Conservation (phyloP, 2,888 invertebrate genomes). For the Catocala fraxini region DNA sequence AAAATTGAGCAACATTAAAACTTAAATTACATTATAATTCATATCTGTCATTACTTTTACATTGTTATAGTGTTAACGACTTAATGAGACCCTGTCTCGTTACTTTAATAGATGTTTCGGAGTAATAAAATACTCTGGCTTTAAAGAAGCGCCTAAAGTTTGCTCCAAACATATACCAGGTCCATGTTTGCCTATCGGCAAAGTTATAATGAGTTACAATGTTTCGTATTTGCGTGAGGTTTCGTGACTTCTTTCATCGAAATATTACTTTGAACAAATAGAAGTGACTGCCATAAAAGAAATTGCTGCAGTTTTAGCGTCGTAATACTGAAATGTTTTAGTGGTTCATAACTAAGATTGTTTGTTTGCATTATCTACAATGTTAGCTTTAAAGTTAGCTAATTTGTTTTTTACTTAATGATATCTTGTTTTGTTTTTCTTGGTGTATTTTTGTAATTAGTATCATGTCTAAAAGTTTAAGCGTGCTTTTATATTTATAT, state of each 20-base stretch:
- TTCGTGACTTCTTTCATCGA: conserved; percentile 56
- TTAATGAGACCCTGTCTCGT: conserved; percentile 43
- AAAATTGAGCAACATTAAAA: conserved; percentile 12
- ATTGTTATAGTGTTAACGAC: conserved; percentile 43
- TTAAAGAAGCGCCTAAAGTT: conserved; percentile 49
- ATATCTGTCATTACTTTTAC: conserved; percentile 25
- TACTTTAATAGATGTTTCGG: conserved; percentile 48
- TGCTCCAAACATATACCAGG: conserved; percentile 45
- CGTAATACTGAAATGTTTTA: conserved; percentile 27
- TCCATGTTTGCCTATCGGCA: conserved; percentile 53
- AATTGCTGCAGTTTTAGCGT: conserved; percentile 45
- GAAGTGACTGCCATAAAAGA: conserved; percentile 33
- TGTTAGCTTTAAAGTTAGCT: conserved; percentile 5
- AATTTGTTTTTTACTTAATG: conserved; percentile 4
- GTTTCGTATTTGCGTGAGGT: conserved; percentile 58
- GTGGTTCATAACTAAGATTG: conserved; percentile 13
- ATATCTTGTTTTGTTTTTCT: background rate
- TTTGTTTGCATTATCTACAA: conserved; percentile 12
- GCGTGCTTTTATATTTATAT: too few relatives aligned
- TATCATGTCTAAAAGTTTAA: background rate
- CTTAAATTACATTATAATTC: conserved; percentile 10
- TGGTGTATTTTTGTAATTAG: background rate
- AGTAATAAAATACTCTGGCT: conserved; percentile 53
- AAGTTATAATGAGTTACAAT: conserved; percentile 71
- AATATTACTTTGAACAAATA: conserved; percentile 54